phyloP scores from a whole-genome alignment of 2,888 invertebrate species.

The Eupithecia centaureata region DNA sequence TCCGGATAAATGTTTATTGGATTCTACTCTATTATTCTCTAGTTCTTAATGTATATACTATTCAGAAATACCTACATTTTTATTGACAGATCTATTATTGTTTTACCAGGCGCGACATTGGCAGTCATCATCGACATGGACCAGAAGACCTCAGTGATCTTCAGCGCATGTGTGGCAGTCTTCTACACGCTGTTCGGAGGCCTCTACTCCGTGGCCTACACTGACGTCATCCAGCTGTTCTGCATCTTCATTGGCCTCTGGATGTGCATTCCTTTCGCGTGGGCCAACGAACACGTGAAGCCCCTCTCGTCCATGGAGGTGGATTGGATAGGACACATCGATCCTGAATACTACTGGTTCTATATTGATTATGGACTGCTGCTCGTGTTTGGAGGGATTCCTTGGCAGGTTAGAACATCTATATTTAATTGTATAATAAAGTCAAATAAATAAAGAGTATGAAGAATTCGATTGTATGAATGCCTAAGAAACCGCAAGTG shows the following conservation, averaged over 20 bases:
- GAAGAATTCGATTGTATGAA: background rate
- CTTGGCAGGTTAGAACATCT: constrained; percentile 91
- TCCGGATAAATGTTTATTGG: too few species aligned
- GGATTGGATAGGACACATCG: constrained; percentile 94
- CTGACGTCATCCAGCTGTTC: constrained; percentile 98
- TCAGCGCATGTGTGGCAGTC: constrained; percentile 97
- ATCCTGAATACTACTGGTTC: constrained; percentile 88
- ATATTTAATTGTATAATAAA: background rate
- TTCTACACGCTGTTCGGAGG: constrained; percentile 99
- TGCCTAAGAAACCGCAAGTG: background rate
- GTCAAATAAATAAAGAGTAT: background rate
- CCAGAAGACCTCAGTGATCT: constrained; percentile 95
- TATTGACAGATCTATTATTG: background rate
- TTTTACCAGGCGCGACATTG: constrained; percentile 92
- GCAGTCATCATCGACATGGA: constrained; percentile 99
- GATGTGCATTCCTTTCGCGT: constrained; percentile 99
- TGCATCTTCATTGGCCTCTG: constrained; percentile 99
- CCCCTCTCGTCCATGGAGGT: constrained; percentile 92
- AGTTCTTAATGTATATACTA: too few species aligned
- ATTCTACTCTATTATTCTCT: too few species aligned
- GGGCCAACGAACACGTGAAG: constrained; percentile 93
- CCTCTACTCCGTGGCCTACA: constrained; percentile 98
- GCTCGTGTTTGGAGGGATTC: constrained; percentile 97
- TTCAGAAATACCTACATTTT: too few species aligned
- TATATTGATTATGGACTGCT: constrained; percentile 95